A percentile compares a stretch with the other conserved stretches of the same genome.
Evolutionary conservation across 1,140 invertebrate genomes (phyloP).

Genomic region (Ceratitis capitata): DNA sequence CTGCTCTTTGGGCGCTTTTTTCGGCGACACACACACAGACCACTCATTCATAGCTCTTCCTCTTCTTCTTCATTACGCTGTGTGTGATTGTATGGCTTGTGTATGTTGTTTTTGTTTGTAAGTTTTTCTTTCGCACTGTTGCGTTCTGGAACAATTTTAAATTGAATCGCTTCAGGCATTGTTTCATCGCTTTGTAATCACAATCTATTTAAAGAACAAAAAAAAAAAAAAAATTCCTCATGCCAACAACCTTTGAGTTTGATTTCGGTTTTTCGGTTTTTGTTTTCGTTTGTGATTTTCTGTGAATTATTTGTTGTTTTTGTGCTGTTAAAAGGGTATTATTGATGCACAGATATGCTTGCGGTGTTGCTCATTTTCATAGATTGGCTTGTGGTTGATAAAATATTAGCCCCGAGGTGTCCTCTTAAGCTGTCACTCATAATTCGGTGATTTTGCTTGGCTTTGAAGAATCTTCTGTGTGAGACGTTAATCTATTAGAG

Average conservation of each 20-base stretch:
- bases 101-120: slow-evolving; percentile 19
- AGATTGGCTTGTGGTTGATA: slow-evolving; percentile 14
- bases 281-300: not conserved
- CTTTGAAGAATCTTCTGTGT: not conserved
- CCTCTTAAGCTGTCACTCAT: slow-evolving; percentile 12
- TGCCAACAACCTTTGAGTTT: not conserved
- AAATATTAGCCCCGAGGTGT: slow-evolving; percentile 5
- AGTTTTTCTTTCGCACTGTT: slow-evolving; percentile 29
- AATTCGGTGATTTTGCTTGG: not conserved
- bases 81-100: not conserved
- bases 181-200: slow-evolving; percentile 61
- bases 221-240: slow-evolving; percentile 33
- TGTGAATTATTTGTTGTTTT: not conserved
- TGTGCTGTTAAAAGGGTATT: slow-evolving; percentile 2
- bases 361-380: not conserved
- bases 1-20: slow-evolving; percentile 39
- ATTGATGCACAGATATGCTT: not conserved
- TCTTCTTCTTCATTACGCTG: not conserved
- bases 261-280: not conserved
- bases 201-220: no score
- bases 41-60: not conserved
- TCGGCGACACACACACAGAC: not conserved
- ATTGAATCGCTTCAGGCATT: slow-evolving; percentile 63
- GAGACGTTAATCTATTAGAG: not conserved
- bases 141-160: slow-evolving; percentile 52